Conservation (phyloP, 2,113 vertebrate species). For the Microcebus jonahi region DNA sequence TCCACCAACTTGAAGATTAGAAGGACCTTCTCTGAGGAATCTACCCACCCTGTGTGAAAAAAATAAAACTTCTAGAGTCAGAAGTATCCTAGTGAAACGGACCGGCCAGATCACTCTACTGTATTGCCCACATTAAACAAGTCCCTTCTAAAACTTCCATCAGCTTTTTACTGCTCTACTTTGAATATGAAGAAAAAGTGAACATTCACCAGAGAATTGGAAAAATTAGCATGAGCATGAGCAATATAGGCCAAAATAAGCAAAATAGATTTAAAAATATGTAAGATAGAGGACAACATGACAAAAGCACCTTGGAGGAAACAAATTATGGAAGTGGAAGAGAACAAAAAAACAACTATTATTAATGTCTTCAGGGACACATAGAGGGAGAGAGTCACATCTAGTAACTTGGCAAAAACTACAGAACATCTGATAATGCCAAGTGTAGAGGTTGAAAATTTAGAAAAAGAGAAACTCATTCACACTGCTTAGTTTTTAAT, state of each 20-base stretch:
- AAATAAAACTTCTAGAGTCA: background rate
- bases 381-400: background rate
- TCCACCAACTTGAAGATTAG: background rate
- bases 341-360: background rate
- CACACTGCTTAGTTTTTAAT: background rate
- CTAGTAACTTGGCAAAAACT: background rate
- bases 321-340: background rate
- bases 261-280: background rate
- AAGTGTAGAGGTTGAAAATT: background rate
- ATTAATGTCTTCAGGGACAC: background rate
- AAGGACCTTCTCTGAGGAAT: background rate
- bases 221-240: background rate
- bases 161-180: background rate
- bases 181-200: background rate
- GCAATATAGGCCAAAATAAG: background rate
- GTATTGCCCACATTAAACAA: background rate
- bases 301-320: background rate
- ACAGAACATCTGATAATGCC: background rate
- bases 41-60: background rate
- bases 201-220: background rate
- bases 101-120: background rate
- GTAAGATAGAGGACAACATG: background rate
- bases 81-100: background rate
- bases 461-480: background rate
- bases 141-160: background rate